Conservation (phyloP, 2,888 invertebrate genomes). For the Amphipoea lucens region DNA sequence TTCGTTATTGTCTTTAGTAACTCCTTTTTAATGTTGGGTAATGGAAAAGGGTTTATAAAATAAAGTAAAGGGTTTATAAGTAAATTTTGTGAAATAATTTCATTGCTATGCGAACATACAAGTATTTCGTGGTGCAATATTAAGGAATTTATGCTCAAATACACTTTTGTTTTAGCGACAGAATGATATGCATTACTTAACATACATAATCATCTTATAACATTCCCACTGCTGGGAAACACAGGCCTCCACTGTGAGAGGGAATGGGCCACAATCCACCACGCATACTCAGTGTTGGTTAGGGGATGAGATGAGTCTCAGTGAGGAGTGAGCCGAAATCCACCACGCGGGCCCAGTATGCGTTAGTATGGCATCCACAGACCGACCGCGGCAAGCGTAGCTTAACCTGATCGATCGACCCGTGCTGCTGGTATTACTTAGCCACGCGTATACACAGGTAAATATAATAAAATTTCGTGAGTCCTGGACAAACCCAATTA, state of each 20-base stretch:
- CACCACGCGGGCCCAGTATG: no score
- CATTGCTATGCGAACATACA: background rate
- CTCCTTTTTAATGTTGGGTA: slow-evolving; percentile 52
- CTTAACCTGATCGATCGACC: background rate
- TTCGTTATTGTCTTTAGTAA: slow-evolving; percentile 61
- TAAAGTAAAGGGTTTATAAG: background rate
- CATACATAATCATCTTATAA: no score
- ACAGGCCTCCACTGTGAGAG: no score
- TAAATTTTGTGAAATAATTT: background rate
- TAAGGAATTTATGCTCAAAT: background rate
- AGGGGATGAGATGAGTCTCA: no score
- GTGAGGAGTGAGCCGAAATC: no score
- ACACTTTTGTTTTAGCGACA: background rate
- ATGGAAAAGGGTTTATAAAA: slow-evolving; percentile 7
- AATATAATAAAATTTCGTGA: background rate
- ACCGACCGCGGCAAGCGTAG: background rate
- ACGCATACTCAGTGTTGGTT: no score
- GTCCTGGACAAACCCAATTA: background rate
- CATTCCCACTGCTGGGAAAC: no score
- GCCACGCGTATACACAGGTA: background rate
- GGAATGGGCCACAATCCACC: no score
- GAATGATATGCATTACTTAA: background rate
- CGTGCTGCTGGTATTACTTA: no score
- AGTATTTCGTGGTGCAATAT: background rate
- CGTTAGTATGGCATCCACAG: background rate